Percentiles rank a stretch among this genome's conserved stretches.
Conservation (phyloP, 1,140 invertebrate genomes). For the Charaxes varanes region DNA sequence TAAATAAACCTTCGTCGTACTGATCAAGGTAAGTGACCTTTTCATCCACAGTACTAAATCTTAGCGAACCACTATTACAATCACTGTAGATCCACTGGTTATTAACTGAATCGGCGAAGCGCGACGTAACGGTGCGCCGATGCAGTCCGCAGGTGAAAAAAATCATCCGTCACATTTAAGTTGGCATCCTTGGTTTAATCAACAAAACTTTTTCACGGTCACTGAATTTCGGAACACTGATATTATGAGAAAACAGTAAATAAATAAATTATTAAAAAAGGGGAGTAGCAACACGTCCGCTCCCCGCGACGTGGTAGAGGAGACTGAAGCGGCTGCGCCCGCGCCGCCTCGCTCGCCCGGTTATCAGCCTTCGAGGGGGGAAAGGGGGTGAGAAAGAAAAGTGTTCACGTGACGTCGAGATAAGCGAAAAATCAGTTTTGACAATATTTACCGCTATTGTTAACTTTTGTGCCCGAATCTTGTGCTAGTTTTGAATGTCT, state of each 20-base stretch:
- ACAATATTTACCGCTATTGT: slow-evolving; percentile 22
- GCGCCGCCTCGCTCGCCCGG: slow-evolving; percentile 41
- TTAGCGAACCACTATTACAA: slow-evolving; percentile 58
- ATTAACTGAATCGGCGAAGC: slow-evolving; percentile 61
- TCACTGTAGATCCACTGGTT: slow-evolving; percentile 58
- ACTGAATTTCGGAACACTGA: slow-evolving; percentile 13
- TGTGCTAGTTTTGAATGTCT: too few species aligned
- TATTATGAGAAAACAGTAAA: slow-evolving; percentile 6
- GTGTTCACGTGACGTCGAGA: slow-evolving; percentile 55
- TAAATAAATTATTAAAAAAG: slow-evolving; percentile 7
- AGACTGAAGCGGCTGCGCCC: slow-evolving; percentile 54
- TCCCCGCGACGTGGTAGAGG: slow-evolving; percentile 24
- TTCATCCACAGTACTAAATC: slow-evolving; percentile 58
- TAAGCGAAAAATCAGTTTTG: slow-evolving; percentile 43
- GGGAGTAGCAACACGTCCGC: slow-evolving; percentile 30
- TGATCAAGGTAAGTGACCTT: slow-evolving; percentile 66
- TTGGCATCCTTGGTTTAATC: slow-evolving; percentile 30
- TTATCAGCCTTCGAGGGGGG: slow-evolving; percentile 62
- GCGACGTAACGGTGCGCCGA: slow-evolving; percentile 50
- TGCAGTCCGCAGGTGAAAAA: slow-evolving; percentile 13
- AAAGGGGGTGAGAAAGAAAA: slow-evolving; percentile 48
- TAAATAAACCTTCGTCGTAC: slow-evolving; percentile 9
- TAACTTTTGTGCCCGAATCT: too few species aligned
- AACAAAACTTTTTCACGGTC: too few species aligned
- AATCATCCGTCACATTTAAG: slow-evolving; percentile 22